Evolutionary conservation across 2,797 vertebrate species (phyloP).

Genomic region (Chelon auratus): DNA sequence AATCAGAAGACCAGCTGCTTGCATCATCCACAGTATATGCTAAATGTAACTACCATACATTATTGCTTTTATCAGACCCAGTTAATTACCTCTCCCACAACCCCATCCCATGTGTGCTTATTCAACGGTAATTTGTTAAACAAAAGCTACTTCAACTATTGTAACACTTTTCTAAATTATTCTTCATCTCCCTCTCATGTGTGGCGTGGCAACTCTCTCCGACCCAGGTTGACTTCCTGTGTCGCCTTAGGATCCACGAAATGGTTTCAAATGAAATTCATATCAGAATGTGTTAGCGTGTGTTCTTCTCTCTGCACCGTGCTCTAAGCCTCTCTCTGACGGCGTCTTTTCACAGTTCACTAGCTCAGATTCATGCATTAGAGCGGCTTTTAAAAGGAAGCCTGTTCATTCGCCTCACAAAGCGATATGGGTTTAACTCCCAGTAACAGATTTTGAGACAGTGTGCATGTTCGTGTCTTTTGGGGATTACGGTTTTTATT

Average conservation of each 20-base stretch:
- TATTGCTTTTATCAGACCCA: conserved; percentile 61
- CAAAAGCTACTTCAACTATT: conserved; percentile 61
- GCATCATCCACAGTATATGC: conserved; percentile 71
- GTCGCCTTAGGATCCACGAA: conserved; percentile 56
- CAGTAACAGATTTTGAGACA: conserved; percentile 79
- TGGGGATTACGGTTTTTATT: conserved; percentile 77
- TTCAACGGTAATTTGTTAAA: conserved; percentile 59
- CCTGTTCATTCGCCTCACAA: conserved; percentile 75
- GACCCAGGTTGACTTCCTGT: conserved; percentile 49
- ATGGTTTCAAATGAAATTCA: conserved; percentile 75
- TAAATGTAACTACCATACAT: conserved; percentile 70
- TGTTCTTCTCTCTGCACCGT: conserved; percentile 54
- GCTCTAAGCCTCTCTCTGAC: conserved; percentile 74
- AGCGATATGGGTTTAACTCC: conserved; percentile 77
- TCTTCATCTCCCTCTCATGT: conserved; percentile 33
- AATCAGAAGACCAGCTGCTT: conserved; percentile 80
- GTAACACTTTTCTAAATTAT: conserved; percentile 43
- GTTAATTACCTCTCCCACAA: conserved; percentile 43
- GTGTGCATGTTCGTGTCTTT: conserved; percentile 74
- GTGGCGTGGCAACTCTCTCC: conserved; percentile 36
- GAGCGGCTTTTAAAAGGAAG: conserved; percentile 89
- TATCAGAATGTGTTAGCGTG: conserved; percentile 66
- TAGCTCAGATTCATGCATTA: conserved; percentile 79
- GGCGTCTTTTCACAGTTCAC: conserved; percentile 80
- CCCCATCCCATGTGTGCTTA: conserved; percentile 32